These are phyloP conservation scores for Cichladusa arquata DNA, from an alignment of 2,113 vertebrate species.

Conservation along the genomic window DNA sequence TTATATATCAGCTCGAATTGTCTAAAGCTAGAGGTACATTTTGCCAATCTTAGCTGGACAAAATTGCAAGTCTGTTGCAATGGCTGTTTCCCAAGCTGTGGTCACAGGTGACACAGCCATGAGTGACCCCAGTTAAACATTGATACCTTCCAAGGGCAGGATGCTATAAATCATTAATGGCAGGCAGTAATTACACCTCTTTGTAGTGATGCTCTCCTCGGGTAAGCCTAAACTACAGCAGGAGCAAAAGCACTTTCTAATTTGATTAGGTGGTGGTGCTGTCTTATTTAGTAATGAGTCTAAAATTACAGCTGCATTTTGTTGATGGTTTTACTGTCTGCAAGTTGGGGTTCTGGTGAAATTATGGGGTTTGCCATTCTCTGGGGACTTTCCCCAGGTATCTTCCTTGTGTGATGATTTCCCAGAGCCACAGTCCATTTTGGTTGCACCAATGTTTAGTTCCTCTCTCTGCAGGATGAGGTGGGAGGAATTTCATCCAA, in stretches of 20 bases:
- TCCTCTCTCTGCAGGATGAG: not conserved
- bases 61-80: not conserved
- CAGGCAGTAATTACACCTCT: not conserved
- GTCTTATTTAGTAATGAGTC: not conserved
- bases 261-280: not conserved
- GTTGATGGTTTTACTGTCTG: not conserved
- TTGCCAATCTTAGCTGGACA: not conserved
- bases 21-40: not conserved
- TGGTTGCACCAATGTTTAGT: rapidly evolving
- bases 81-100: not conserved
- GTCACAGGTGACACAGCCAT: not conserved
- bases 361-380: not conserved
- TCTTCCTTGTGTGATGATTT: not conserved
- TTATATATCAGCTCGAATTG: not conserved
- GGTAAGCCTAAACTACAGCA: not conserved
- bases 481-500: not conserved
- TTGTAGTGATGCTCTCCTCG: not conserved
- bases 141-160: not conserved
- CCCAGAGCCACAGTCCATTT: not conserved
- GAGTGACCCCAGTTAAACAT: not conserved
- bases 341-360: not conserved
- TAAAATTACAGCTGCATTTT: not conserved
- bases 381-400: not conserved
- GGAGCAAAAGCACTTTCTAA: not conserved
- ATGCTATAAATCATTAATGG: not conserved